Conservation (phyloP, 2,888 invertebrate genomes). For the Rhagium mordax region DNA sequence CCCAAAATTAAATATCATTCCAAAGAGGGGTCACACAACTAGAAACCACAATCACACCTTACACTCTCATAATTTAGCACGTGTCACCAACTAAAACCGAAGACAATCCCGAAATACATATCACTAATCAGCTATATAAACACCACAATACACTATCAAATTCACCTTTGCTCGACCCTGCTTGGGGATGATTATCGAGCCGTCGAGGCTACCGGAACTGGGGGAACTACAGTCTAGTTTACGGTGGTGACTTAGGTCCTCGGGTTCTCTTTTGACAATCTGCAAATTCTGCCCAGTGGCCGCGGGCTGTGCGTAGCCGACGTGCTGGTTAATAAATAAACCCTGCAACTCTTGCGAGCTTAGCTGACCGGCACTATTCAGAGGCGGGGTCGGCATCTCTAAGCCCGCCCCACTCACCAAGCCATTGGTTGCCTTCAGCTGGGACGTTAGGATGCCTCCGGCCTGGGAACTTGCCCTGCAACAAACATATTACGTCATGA, state of each 20-base stretch:
- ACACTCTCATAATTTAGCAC: slow-evolving; percentile 40
- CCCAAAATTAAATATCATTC: slow-evolving; percentile 56
- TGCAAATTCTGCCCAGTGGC: slow-evolving; percentile 74
- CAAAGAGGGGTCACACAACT: slow-evolving; percentile 41
- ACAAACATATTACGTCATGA: slow-evolving; percentile 66
- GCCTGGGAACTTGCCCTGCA: slow-evolving; percentile 70
- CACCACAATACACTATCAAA: slow-evolving; percentile 56
- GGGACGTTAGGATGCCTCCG: slow-evolving; percentile 76
- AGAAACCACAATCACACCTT: slow-evolving; percentile 32
- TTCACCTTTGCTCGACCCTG: slow-evolving; percentile 75
- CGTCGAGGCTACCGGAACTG: slow-evolving; percentile 70
- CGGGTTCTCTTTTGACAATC: slow-evolving; percentile 86
- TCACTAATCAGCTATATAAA: slow-evolving; percentile 36
- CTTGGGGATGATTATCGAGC: slow-evolving; percentile 74
- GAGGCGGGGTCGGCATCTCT: slow-evolving; percentile 70
- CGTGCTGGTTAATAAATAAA: slow-evolving; percentile 75
- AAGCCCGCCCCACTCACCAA: slow-evolving; percentile 79
- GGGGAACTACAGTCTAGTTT: slow-evolving; percentile 77
- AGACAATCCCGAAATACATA: slow-evolving; percentile 31
- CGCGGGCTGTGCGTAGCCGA: slow-evolving; percentile 73
- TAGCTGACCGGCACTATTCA: slow-evolving; percentile 72
- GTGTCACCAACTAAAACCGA: slow-evolving; percentile 44
- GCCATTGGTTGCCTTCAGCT: slow-evolving; percentile 81
- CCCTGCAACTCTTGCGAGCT: slow-evolving; percentile 75
- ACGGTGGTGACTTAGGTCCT: slow-evolving; percentile 82